Base-by-base conservation (phyloP, 1,140 invertebrate species). In the Magallana angulata region DNA sequence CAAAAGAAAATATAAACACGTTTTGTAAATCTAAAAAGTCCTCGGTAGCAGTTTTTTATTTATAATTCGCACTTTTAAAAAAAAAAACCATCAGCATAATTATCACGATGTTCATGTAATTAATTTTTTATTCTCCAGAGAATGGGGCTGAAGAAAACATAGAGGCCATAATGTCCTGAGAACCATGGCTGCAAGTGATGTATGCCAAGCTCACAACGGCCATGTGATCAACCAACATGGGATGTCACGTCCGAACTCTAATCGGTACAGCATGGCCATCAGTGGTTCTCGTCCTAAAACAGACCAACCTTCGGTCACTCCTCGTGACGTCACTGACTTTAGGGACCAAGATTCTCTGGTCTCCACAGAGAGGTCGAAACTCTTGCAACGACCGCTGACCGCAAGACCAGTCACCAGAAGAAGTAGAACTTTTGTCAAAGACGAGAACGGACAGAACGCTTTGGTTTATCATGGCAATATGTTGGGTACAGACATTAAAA, bases 201-300 rank as follows among this genome's bases (percentile, higher is more conserved):
- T 76, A 12, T 76, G 68, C 24, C 68, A 76, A 76, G 8, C 68
- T 12, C 68, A 76, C 9, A 30, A 24, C 68, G 24, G 68, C 36
- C 68, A 76, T 30, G 24, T 76, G 68, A 76, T 76, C 24, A 76
- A 76, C 24, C 24, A 76, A 30, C 68, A 76, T 30, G 68, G 68
- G 11, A 76, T 76, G 68, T 76, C 68, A 76, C 68, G 68, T 11
- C 68, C 68, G 24, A 76, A 30, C 24, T 76, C 68, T 12, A 76
- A 76, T 12, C 68, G 68, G 68, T 76, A 76, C 68, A 76, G 68
- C 24, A 18, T 76, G 8, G 68, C 68, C 8, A 11, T 76, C 24
- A 30, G 68, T 76, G 24, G 18, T 11, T 76, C 68, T 76, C 18
- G 68, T 30, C 68, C 68, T 12, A 76, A 76, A 76, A 76, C 68